Evolutionary conservation across 2,797 vertebrate genomes (phyloP), one percentile per base, ranked within the genome.

Genomic region (Pygocentrus nattereri): DNA sequence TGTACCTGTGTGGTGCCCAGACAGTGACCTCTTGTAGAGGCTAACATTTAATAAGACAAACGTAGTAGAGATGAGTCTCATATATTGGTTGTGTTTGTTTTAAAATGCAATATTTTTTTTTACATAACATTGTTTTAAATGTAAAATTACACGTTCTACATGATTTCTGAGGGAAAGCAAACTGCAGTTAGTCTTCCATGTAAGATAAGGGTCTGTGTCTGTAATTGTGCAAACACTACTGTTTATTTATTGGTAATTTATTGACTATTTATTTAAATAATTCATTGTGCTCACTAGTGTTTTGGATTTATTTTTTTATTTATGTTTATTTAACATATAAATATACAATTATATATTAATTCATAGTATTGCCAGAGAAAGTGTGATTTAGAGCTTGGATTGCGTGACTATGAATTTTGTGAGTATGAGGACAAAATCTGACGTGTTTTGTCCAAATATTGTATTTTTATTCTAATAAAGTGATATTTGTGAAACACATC

Each of bases 1-100:
- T 99, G 97, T 41, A 96, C 95, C 68, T 98, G 97, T 0, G 93
- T 88, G 21, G 85, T 91, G 54, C 91, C 93, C 68, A 85, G 15
- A 38, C 38, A 67, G 62, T 78, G 49, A 38, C 61, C 90, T 89
- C 88, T 80, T 30, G 27, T 85, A 89, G 87, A 92, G 80, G 81
- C 50, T 72, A 78, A n/a, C 38, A 64, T 47, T 58, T 54, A 25
- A 41, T 44, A 56, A 61, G 50, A 79, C 85, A 67, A 75, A 58
- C 50, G 50, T 77, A 38, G n/a, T 81, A 77, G 76, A 70, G 90
- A 85, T 84, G 87, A 34, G 47, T 85, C 88, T 88, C 88, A 85
- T 82, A 11, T 59, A 56, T 2, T n/a, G 15, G 85, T 90, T 86
- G 91, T 90, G 83, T 93, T 95, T 94, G 93, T 94, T 95, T 90